Conservation (phyloP, 2,113 vertebrate genomes). For the Phyllostomus hastatus region DNA sequence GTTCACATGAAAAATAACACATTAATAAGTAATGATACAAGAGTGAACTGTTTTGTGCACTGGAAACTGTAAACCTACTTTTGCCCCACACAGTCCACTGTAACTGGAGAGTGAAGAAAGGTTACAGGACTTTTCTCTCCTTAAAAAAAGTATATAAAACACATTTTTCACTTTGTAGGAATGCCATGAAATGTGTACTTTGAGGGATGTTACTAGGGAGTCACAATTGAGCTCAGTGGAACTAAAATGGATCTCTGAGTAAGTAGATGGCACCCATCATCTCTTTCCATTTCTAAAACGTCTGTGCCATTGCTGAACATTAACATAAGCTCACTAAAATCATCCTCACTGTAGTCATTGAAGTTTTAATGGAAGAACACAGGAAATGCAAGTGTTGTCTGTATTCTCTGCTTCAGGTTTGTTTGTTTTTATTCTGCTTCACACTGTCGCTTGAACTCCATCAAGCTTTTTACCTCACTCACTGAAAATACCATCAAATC, state of each 20-base stretch:
- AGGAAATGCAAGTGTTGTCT: not conserved
- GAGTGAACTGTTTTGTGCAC: not conserved
- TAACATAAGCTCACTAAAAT: slow-evolving; percentile 40
- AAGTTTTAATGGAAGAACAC: slow-evolving; percentile 16
- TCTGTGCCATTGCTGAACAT: slow-evolving; percentile 20
- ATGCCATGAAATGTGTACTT: slow-evolving; percentile 31
- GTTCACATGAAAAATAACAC: not conserved
- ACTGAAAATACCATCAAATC: not conserved
- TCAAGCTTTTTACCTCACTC: not conserved
- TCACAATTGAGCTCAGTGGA: slow-evolving; percentile 42
- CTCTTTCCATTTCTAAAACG: slow-evolving; percentile 53
- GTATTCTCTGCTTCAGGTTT: not conserved
- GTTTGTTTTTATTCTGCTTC: not conserved
- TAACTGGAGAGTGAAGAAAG: not conserved
- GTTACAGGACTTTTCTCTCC: not conserved
- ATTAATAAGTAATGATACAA: not conserved
- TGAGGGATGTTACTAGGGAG: slow-evolving; percentile 37
- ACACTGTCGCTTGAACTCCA: not conserved
- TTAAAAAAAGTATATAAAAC: not conserved
- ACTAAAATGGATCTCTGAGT: slow-evolving; percentile 37
- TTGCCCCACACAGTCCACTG: not conserved
- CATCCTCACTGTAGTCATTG: not conserved
- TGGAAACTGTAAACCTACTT: not conserved
- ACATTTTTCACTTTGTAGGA: slow-evolving; percentile 10
- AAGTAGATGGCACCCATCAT: slow-evolving; percentile 32